Conservation (phyloP, 2,888 invertebrate genomes). For the Ormyrus labotus region DNA sequence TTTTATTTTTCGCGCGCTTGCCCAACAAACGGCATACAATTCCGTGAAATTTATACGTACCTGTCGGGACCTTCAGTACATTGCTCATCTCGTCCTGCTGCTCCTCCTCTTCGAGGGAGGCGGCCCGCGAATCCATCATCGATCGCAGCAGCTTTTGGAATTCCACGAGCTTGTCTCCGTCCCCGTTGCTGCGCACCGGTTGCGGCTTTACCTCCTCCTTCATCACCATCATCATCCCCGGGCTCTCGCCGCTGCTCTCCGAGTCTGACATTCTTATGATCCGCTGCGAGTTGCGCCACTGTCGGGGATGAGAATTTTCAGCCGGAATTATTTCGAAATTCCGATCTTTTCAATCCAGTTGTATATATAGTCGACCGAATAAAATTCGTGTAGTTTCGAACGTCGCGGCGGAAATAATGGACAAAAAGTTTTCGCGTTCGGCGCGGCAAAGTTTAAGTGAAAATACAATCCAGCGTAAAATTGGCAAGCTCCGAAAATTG, state of each 20-base stretch:
- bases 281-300: too few species aligned
- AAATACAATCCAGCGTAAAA: too few species aligned
- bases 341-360: too few species aligned
- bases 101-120: slow-evolving; percentile 66
- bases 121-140: slow-evolving; percentile 68
- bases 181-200: slow-evolving; percentile 59
- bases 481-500: too few species aligned
- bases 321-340: too few species aligned
- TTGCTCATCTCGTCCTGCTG: slow-evolving; percentile 43
- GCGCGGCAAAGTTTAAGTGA: too few species aligned
- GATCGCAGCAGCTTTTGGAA: slow-evolving; percentile 71
- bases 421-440: too few species aligned
- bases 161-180: slow-evolving; percentile 70
- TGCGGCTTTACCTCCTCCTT: slow-evolving; percentile 33
- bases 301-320: too few species aligned
- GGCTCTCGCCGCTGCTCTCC: slow-evolving; percentile 61
- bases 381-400: too few species aligned
- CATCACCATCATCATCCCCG: slow-evolving; percentile 20
- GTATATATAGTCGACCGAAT: too few species aligned
- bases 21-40: not conserved
- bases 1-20: too few species aligned
- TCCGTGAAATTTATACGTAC: slow-evolving; percentile 19
- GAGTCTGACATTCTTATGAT: slow-evolving; percentile 65
- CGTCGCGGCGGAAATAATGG: too few species aligned
- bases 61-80: slow-evolving; percentile 36